Base-by-base conservation (phyloP, 2,888 invertebrate genomes). In the Cantharis lateralis region DNA sequence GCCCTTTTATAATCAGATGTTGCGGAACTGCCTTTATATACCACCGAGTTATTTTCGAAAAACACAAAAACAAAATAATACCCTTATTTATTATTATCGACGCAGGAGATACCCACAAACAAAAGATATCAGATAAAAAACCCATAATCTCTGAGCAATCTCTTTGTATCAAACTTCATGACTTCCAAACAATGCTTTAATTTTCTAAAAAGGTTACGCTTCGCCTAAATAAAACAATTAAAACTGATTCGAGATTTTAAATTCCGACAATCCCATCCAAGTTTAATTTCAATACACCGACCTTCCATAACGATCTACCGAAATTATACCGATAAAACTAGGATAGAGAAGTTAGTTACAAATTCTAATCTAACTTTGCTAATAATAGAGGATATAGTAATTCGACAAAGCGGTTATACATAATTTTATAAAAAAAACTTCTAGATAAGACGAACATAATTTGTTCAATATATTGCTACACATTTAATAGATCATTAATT, bases 1-100 rank as follows among this genome's bases (percentile, higher is more conserved):
- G 61, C 18, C 71, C 72, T 75, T 75, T 75, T 66, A 48, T 62
- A 61, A 48, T 70, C 48, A 70, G 62, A 16, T 32, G 24, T 61
- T 24, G 15, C n/a, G 15, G 15, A 28, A 26, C 26, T 15, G 20
- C 24, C 24, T 62, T 63, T 70, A 20, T 64, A 20, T 64, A 13
- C 74, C 20, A 48, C 64, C 32, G 71, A 75, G 64, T 68, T 26
- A 62, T 69, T 15, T 62, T 69, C 26, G 1, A 62, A 63, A 69
- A 62, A 69, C 69, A 73, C 62, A 68, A 73, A 73, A 73, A 48
- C 73, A 69, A 73, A 68, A 73, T 73, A 62, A 69, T 68, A 26
- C 18, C 15, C 28, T 62, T 68, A 73, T 69, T 66, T 66, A 62
- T 68, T 68, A 68, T 73, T 73, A 73, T 73, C 62, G 64, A 66